These are phyloP conservation scores for Caenorhabditis sinica DNA, from an alignment of 2,888 invertebrate species.

Conservation along the genomic window DNA sequence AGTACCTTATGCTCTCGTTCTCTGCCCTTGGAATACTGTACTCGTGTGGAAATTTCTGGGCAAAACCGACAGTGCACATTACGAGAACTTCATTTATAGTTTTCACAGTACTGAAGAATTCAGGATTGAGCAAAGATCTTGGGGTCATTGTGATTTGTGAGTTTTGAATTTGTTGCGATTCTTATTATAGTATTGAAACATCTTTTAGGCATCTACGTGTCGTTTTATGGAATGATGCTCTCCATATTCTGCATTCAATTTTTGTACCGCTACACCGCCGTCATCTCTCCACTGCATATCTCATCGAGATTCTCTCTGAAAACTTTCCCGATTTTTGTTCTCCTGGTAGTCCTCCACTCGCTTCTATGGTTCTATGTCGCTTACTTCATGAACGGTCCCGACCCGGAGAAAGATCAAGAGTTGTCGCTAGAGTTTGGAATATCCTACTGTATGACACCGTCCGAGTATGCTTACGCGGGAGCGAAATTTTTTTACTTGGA, in stretches of 20 bases:
- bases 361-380: not conserved
- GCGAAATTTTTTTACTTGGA: conserved; percentile 1
- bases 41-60: conserved; percentile 23
- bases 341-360: not conserved
- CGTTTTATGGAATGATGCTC: conserved; percentile 46
- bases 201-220: conserved; percentile 47
- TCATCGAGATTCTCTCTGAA: not conserved
- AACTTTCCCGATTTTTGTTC: not conserved
- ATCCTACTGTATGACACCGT: conserved; percentile 11
- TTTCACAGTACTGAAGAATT: too few species aligned
- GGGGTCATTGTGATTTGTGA: too few species aligned
- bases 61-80: not conserved
- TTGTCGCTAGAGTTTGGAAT: not conserved
- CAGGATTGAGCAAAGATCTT: too few species aligned
- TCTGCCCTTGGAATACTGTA: conserved; percentile 24
- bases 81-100: too few species aligned
- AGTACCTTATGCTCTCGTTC: conserved; percentile 44
- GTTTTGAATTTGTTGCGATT: too few species aligned
- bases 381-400: conserved; percentile 26
- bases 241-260: conserved; percentile 39
- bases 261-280: conserved; percentile 45
- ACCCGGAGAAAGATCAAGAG: not conserved
- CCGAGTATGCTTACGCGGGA: conserved; percentile 20
- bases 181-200: too few species aligned
- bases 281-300: conserved; percentile 10